Base-by-base conservation (phyloP, 2,888 invertebrate species). In the Nowickia ferox region DNA sequence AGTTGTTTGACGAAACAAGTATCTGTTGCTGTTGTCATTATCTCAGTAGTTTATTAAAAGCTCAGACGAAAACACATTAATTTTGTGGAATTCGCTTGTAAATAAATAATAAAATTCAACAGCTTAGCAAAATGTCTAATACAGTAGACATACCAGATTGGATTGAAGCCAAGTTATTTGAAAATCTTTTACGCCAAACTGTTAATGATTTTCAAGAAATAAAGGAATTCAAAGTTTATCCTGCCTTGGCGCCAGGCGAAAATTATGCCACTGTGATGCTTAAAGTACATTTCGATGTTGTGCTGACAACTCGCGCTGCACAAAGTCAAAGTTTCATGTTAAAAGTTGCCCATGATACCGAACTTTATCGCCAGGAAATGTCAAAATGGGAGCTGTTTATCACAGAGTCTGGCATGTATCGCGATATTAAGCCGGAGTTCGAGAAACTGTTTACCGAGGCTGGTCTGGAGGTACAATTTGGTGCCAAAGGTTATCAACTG, bases 191-290 rank as follows among this genome's bases (percentile, higher is more conserved):
- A 1, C 53, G 69, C 2, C 83, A 79, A 9, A 87, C 87, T 82
- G 61, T 89, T 9, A 72, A 81, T 15, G 81, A 89, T 13, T 90
- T 88, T 72, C 76, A 83, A 1, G 87, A 82, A 40, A 89, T 91
- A 11, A 71, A 78, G 42, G 87, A 86, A 8, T 90, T 91, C 69
- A 68, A 83, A n/a, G 79, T 87, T 0, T 84, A 69, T 0, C 87
- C 90, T 5, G 89, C 91, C 0, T 84, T 90, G 72, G 87, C 68
- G 0, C 79, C 89, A 5, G 91, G 90, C 0, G 92, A 92, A 71
- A 92, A 92, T 79, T 92, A 89, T 86, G 89, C 90, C 48, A 90
- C 91, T 0, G 46, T 90, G 1, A 89, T 92, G 88, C 87, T 92
- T 15, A 90, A 88, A 40, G 87, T 90, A 2, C 87, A 90, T 80